phyloP scores from a whole-genome alignment of 2,113 vertebrate genomes.

The Phaethornis superciliosus region DNA sequence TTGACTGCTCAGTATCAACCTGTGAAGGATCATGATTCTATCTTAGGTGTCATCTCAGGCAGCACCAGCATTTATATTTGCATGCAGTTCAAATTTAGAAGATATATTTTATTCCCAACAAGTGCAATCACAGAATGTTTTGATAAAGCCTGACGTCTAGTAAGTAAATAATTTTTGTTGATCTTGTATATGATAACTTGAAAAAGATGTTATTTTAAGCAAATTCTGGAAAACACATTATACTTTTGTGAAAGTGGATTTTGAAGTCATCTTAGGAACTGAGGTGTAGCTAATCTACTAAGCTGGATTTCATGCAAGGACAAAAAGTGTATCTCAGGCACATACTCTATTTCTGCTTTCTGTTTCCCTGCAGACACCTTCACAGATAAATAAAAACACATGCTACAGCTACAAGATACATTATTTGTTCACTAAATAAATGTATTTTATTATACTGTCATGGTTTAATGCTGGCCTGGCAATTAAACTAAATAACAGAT shows the following conservation, averaged over 20 bases:
- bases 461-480: too few species aligned
- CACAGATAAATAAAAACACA: not conserved
- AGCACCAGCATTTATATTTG: fast-evolving
- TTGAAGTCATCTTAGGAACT: not conserved
- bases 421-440: not conserved
- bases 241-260: not conserved
- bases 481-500: too few species aligned
- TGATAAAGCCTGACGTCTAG: not conserved
- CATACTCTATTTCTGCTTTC: not conserved
- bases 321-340: not conserved
- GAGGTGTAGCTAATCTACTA: not conserved
- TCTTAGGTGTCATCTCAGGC: not conserved
- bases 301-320: not conserved
- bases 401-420: not conserved
- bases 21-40: not conserved
- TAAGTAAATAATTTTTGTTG: not conserved
- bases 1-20: not conserved
- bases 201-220: not conserved
- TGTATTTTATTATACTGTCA: not conserved
- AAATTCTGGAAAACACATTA: not conserved
- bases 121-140: not conserved
- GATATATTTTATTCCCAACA: not conserved
- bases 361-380: not conserved
- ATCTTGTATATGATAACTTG: not conserved
- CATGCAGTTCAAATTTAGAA: not conserved